phyloP scores from a whole-genome alignment of 2,113 vertebrate species.

The Fulica atra region DNA sequence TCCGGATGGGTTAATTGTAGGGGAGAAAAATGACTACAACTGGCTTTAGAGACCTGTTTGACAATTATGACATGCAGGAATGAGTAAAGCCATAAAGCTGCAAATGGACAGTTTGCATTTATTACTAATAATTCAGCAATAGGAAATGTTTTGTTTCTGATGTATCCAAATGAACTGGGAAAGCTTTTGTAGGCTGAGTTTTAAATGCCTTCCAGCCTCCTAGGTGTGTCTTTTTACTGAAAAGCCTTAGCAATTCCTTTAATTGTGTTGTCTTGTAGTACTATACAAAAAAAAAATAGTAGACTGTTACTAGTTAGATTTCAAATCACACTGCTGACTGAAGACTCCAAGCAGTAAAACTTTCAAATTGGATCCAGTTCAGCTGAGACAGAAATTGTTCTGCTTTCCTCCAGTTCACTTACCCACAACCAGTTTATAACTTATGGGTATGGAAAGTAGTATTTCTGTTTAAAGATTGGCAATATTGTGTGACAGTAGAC shows the following conservation, averaged over 20 bases:
- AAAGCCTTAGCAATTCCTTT: neutral
- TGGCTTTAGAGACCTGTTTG: neutral
- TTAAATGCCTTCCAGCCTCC: neutral
- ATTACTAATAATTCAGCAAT: neutral
- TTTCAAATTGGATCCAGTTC: neutral
- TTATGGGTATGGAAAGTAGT: neutral
- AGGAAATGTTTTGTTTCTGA: no score
- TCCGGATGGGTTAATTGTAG: neutral
- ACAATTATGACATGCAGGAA: neutral
- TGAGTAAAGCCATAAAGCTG: neutral
- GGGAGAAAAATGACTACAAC: neutral
- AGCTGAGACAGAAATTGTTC: neutral
- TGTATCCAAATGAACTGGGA: neutral
- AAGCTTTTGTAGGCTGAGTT: neutral
- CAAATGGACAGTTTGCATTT: neutral
- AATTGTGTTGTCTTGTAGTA: neutral
- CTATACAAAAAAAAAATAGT: neutral
- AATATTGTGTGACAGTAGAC: neutral
- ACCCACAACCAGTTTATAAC: neutral
- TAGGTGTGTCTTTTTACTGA: neutral
- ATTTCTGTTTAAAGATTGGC: neutral
- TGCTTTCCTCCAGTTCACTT: neutral
- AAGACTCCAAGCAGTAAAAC: neutral
- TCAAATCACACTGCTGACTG: neutral
- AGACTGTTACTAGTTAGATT: neutral